Evolutionary conservation across 2,888 invertebrate genomes (phyloP), one percentile per base, ranked within the genome.

Genomic region (Andrena hattorfiana): DNA sequence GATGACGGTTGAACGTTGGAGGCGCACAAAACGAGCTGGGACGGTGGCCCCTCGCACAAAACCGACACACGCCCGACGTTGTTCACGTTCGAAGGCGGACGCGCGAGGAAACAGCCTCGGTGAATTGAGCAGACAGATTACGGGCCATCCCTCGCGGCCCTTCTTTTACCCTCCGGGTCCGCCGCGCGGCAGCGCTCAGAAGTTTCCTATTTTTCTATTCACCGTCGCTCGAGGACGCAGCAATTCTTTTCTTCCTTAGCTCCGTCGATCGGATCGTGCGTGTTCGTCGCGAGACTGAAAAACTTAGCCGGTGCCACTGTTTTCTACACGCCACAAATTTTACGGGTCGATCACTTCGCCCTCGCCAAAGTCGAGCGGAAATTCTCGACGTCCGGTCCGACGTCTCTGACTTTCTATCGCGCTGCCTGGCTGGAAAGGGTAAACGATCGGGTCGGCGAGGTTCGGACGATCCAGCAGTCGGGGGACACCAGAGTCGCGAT

Each of bases 1-100:
- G 90, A 89, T 88, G 91, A 92, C 90, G 92, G 90, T 92, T 89
- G 54, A 78, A 89, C 88, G 90, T 91, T 91, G 73, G 87, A 91
- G 87, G 91, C 91, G 93, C 92, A 93, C 93, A 93, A 92, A 90
- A 87, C 62, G 67, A 70, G 62, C 66, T 49, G 28, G 26, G 73
- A 77, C 16, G 59, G 77, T 77, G 81, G 56, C 85, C 84, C 85
- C 87, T 84, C 48, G 87, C 83, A 89, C 86, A 85, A 74, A 81
- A 70, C 42, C 35, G 20, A 7, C 8, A 35, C 28, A 30, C 20
- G 20, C 23, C 23, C 13, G n/a, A n/a, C n/a, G 30, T 30, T n/a
- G 54, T 42, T 35, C 49, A 13, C 68, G 54, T 77, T 48, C 8
- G 20, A 30, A 26, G n/a, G 26, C 32, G 32, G n/a, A 35, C 73